Base-by-base conservation (phyloP, 2,797 vertebrate species). In the Bryconaethiops microstoma region DNA sequence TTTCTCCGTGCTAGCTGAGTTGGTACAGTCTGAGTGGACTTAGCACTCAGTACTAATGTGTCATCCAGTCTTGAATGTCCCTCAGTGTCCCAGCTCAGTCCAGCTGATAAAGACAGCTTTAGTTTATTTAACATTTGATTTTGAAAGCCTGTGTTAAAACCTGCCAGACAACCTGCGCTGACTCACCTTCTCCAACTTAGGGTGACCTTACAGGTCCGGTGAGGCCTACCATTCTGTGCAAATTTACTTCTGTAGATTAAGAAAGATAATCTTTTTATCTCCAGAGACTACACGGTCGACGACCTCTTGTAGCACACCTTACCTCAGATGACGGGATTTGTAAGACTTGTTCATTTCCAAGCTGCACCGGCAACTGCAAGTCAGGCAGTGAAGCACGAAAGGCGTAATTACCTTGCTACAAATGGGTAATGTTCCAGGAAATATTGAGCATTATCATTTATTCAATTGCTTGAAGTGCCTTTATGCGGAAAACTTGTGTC, bases 21-120 rank as follows among this genome's bases (percentile, higher is more conserved):
- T 63, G 67, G 57, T 29, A 40, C 29, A 68, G 25, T 35, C 42
- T 78, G 39, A 54, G n/a, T 39, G 64, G 60, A 82, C 74, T 84
- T 82, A 50, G 72, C 12, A 62, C 71, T 72, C 48, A 50, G 48
- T 3, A 12, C 25, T 59, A 76, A 52, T 35, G 50, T 74, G 62
- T 39, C 62, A 21, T 60, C 39, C 29, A 50, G 16, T 50, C 59
- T n/a, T 77, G 29, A 29, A 29, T 23, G 57, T 60, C 29, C 45
- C 69, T 35, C 55, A 42, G 57, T 17, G 25, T 14, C 9, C 4
- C 25, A 5, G 25, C 45, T 54, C 60, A 60, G 45, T 50, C 12
- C 7, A 21, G n/a, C 79, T 71, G 71, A 82, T 74, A 74, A 81
- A 48, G 19, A 64, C 17, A 35, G 52, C 23, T 17, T 2, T n/a